Base-by-base conservation (phyloP, 2,888 invertebrate species). In the Bedellia somnulentella region DNA sequence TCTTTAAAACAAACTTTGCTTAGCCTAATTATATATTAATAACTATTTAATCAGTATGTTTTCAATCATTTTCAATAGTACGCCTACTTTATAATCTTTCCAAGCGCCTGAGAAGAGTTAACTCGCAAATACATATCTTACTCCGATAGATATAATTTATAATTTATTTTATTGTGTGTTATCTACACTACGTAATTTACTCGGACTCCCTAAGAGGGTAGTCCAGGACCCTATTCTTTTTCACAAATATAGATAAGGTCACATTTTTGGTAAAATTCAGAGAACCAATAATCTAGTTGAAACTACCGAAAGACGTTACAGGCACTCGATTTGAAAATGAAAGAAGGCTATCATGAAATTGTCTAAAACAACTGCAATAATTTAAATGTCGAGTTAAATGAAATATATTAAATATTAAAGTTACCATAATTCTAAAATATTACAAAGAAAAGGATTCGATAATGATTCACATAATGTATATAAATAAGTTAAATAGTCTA, bases 401-500 rank as follows among this genome's bases (percentile, higher is more conserved):
- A 71, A 73, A 75, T 73, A 73, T 73, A 71, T 71, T 71, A 67
- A 68, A 67, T 67, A 66, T 68, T 66, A 71, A 68, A 43, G 54
- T 59, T 75, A 73, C 59, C 52, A 50, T 70, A 67, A 68, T 51
- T 58, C 73, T 73, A 73, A 71, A 71, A 64, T 64, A 70, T 70
- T 66, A 68, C 56, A 73, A 75, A 75, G 68, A 61, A 75, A 75
- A 67, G 60, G 57, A 60, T 73, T 61, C 56, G 55, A 67, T 63
- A 64, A 63, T 63, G 57, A 54, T 66, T 64, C 70, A 68, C 63
- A 60, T 67, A 71, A 73, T 73, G 68, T 66, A 66, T 70, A 67
- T 66, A 73, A 75, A 75, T 75, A 75, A 75, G 73, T 73, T 73
- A 71, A 73, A 73, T 71, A 73, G 63, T 71, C 73, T 73, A 75